Base-by-base conservation (phyloP, 37 sponge, comb jelly and placozoan genomes). In the Ianthella basta region DNA sequence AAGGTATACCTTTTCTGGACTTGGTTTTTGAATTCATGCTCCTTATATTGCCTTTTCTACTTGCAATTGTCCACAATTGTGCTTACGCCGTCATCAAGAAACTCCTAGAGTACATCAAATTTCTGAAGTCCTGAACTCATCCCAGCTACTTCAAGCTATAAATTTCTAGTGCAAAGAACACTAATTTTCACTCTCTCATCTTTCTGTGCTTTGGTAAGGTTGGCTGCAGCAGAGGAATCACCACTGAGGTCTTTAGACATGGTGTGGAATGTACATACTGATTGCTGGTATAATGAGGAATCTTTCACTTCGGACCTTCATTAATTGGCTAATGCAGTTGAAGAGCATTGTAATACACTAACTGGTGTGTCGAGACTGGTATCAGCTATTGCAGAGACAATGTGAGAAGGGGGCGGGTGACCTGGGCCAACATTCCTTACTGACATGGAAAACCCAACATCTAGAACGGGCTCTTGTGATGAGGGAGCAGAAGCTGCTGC, bases 11-110 rank as follows among this genome's bases (percentile, higher is more conserved):
- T n/a, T n/a, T n/a, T n/a, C n/a, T n/a, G n/a, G n/a, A n/a, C n/a
- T n/a, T n/a, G 18, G 59, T 57, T 57, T 57, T 57, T 57, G 59
- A 57, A 57, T 15, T 57, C 59, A 18, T 57, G 59, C 59, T 20
- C 59, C n/a, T 20, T 15, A 57, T 57, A 57, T 57, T 57, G 59
- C 59, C 59, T 57, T 57, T 57, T 15, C 59, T 57, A 57, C 59
- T 20, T 57, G 40, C 82, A 29, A 50, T 86, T 80, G 61, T 86
- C 86, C n/a, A 86, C 87, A 55, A 82, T 73, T 19, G 59, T 70
- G 14, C 59, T 60, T 21, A 86, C 81, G 8, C 25, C 72, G 4
- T 68, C 72, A 30, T 80, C 81, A 6, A 86, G 33, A 80, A 39
- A 86, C 29, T 67, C 15, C 60, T 69, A 44, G 27, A 61, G 67